Evolutionary conservation across 2,797 vertebrate genomes (phyloP).

Genomic region (Tapirus indicus): DNA sequence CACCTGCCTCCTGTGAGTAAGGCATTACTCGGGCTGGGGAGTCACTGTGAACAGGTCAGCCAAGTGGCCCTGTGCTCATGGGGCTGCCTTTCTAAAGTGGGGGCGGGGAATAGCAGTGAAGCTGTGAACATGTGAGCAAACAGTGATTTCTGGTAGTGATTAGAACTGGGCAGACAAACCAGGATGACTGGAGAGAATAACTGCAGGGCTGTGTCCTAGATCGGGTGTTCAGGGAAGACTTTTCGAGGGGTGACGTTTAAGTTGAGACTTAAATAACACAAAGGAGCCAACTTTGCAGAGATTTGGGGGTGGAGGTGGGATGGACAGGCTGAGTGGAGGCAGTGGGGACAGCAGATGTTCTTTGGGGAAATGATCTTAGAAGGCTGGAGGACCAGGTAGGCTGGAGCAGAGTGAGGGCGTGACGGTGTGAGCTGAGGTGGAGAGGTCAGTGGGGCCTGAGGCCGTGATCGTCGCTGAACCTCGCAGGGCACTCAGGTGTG

Average conservation of each 20-base stretch:
- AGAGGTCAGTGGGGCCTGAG: too few relatives aligned
- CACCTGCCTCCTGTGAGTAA: accelerated
- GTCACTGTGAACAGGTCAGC: neutral
- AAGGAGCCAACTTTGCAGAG: neutral
- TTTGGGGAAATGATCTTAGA: neutral
- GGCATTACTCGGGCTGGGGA: neutral
- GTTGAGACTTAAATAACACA: neutral
- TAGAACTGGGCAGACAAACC: neutral
- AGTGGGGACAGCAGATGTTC: neutral
- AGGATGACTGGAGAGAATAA: neutral
- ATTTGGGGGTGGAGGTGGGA: neutral
- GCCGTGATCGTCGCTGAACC: accelerated
- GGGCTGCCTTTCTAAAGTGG: too few relatives aligned
- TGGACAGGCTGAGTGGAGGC: neutral
- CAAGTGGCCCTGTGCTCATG: neutral
- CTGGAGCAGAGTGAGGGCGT: neutral
- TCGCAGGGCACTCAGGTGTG: accelerated
- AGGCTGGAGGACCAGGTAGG: neutral
- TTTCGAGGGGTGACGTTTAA: neutral
- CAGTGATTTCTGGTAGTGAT: neutral
- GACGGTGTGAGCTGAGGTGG: neutral
- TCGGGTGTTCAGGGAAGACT: accelerated
- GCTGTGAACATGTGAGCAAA: neutral
- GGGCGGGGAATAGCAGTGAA: neutral
- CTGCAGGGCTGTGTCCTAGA: neutral